A percentile compares a stretch with the other conserved stretches of the same genome.
phyloP scores from a whole-genome alignment of 2,113 vertebrate genomes.

The Malurus elegans region DNA sequence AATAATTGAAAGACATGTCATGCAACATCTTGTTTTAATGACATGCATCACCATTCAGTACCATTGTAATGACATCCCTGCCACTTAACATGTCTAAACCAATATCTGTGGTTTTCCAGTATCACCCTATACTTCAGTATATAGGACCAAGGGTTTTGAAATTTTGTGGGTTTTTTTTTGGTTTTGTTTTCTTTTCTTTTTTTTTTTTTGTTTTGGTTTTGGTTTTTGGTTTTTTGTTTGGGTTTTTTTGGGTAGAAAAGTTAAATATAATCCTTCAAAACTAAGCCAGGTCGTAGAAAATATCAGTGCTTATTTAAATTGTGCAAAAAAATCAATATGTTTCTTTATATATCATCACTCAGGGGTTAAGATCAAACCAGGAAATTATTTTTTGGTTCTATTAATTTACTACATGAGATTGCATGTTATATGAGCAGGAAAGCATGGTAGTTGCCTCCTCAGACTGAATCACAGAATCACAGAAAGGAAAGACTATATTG shows the following conservation, averaged over 20 bases:
- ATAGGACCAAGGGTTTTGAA: background rate
- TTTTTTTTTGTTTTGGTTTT: too few species aligned
- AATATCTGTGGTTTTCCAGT: background rate
- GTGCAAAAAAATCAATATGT: background rate
- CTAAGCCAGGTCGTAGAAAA: rapidly evolving
- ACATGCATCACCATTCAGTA: background rate
- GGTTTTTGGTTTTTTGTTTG: too few species aligned
- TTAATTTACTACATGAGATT: background rate
- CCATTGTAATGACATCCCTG: conserved; percentile 1
- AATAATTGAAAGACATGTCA: conserved; percentile 51
- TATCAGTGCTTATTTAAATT: background rate
- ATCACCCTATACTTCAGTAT: background rate
- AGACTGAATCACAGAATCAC: background rate
- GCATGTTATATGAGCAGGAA: background rate
- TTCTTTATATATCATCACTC: background rate
- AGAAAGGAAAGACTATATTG: background rate
- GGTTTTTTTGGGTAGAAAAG: background rate
- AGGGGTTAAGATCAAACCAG: background rate
- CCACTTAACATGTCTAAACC: conserved; percentile 22
- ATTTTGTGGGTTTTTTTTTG: background rate
- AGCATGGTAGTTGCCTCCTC: background rate
- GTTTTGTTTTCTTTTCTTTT: too few species aligned
- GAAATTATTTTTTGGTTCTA: background rate
- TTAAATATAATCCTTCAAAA: background rate
- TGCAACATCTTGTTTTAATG: conserved; percentile 26